Base-by-base conservation (phyloP, 2,888 invertebrate genomes). In the Creontiades dilutus region DNA sequence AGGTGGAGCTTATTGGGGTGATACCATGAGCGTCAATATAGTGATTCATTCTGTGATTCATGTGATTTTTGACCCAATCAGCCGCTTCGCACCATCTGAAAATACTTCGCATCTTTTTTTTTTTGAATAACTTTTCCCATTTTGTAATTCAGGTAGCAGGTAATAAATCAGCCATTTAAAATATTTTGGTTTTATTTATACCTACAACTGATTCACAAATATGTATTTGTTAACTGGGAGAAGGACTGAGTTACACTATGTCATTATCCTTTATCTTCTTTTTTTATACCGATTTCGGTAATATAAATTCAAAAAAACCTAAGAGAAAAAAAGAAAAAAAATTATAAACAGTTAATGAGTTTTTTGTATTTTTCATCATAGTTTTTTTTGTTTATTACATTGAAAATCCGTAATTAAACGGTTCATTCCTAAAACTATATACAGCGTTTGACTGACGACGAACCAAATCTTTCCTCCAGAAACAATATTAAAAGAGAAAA, bases 101-200 rank as follows among this genome's bases (percentile, higher is more conserved):
- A n/a, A n/a, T n/a, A n/a, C n/a, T n/a, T n/a, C n/a, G n/a, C n/a
- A n/a, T n/a, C n/a, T n/a, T n/a, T n/a, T n/a, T n/a, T n/a, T n/a
- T n/a, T n/a, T n/a, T n/a, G n/a, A n/a, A n/a, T n/a, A n/a, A n/a
- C n/a, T n/a, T n/a, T n/a, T n/a, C n/a, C n/a, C n/a, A n/a, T n/a
- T n/a, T n/a, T n/a, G n/a, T n/a, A n/a, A n/a, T n/a, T n/a, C 37
- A 37, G 37, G 37, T 4, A 57, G 52, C 11, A 52, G 52, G 52
- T 11, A 57, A 37, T 37, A 37, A 57, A 57, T n/a, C 0, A 37
- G 23, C 13, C 46, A 28, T 46, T 48, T 91, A 92, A 91, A 91
- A 91, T 91, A 91, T 90, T 91, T 91, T 91, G 91, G 91, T 91
- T 92, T 86, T 92, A 91, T 91, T 91, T 91, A 91, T 91, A 91